Evolutionary conservation across 2,888 invertebrate species (phyloP).

Genomic region (Laspeyria flexula): DNA sequence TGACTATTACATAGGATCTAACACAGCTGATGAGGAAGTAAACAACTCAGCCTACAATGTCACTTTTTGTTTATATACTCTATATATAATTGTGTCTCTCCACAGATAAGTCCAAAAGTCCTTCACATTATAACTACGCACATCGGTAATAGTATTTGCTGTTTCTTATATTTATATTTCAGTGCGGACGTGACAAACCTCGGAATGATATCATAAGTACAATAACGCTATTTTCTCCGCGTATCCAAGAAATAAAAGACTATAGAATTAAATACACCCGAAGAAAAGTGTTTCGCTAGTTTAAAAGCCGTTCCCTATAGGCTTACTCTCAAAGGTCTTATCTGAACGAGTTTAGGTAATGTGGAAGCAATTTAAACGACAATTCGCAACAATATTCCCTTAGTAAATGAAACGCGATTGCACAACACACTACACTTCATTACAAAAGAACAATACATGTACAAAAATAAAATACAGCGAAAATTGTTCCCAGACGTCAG

Average conservation of each 20-base stretch:
- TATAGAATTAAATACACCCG: conserved; percentile 10
- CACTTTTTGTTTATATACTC: conserved; percentile 13
- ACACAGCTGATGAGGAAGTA: too few relatives aligned
- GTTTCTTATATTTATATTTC: conserved; percentile 28
- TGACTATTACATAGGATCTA: too few relatives aligned
- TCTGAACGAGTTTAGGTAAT: conserved; percentile 23
- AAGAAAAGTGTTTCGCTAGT: too few relatives aligned
- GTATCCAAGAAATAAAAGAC: conserved; percentile 2
- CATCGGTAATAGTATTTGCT: conserved; percentile 32
- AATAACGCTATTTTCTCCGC: conserved; percentile 7
- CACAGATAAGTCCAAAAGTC: conserved; percentile 31
- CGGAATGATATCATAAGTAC: conserved; percentile 13
- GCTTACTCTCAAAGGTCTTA: conserved; percentile 10
- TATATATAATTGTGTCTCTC: conserved; percentile 38
- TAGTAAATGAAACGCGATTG: conserved; percentile 36
- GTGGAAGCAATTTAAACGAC: conserved; percentile 18
- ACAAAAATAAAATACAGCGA: conserved; percentile 46
- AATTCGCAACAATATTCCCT: conserved; percentile 24
- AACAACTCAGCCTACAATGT: too few relatives aligned
- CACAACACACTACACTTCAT: conserved; percentile 58
- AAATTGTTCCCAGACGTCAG: conserved; percentile 50
- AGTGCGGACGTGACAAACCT: conserved; percentile 27
- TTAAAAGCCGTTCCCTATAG: conserved; percentile 15
- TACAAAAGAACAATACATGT: conserved; percentile 54
- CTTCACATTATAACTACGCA: conserved; percentile 28